Percentiles rank a stretch among this genome's conserved stretches.
These are phyloP conservation scores for Nycticebus coucang DNA, from an alignment of 2,113 vertebrate species.

Conservation along the genomic window DNA sequence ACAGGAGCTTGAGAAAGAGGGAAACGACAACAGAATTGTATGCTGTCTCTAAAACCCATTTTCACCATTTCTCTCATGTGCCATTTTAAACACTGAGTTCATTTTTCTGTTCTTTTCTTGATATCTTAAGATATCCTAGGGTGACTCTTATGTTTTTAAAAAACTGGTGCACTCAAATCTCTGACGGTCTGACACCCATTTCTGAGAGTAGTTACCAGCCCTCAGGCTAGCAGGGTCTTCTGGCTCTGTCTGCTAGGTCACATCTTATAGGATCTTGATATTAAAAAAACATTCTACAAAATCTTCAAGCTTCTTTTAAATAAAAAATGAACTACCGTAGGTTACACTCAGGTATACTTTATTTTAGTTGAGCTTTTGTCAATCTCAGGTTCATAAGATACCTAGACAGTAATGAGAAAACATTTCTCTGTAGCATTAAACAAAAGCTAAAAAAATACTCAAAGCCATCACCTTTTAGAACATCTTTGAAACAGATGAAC, in stretches of 20 bases:
- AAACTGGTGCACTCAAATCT: background rate
- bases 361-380: background rate
- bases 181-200: background rate
- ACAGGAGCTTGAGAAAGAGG: background rate
- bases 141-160: background rate
- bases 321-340: background rate
- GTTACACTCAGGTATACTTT: background rate
- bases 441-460: slow-evolving; percentile 9
- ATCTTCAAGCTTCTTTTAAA: slow-evolving; percentile 3
- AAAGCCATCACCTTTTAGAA: background rate
- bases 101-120: slow-evolving; percentile 25
- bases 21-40: background rate
- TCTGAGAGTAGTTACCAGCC: background rate
- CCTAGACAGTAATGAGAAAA: slow-evolving; percentile 21
- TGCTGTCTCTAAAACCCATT: background rate
- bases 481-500: background rate
- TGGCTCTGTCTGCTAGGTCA: background rate
- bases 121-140: background rate
- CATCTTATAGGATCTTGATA: background rate
- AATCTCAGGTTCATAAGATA: background rate
- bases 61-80: background rate
- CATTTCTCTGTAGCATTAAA: slow-evolving; percentile 17
- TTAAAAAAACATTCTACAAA: slow-evolving; percentile 41
- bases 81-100: background rate
- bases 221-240: background rate